phyloP scores from a whole-genome alignment of 2,797 vertebrate genomes.

The Pelobates cultripes region DNA sequence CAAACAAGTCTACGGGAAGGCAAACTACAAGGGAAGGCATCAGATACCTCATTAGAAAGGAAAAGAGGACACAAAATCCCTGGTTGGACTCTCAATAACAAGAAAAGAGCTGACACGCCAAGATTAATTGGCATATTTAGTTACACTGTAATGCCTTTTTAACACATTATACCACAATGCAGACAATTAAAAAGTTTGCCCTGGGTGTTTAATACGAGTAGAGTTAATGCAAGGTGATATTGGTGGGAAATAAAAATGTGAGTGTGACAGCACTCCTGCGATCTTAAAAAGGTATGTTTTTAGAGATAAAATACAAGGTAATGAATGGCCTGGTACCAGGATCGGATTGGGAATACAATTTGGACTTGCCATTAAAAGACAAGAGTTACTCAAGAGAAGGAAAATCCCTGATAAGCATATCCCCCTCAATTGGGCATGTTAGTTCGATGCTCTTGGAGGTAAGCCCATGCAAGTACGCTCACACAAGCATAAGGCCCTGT shows the following conservation, averaged over 20 bases:
- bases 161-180: neutral
- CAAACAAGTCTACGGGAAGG: constrained; percentile 9
- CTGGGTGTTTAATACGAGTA: neutral
- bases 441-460: too few species aligned
- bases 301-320: too few species aligned
- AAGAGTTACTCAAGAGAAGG: too few species aligned
- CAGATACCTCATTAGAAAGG: neutral
- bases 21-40: neutral
- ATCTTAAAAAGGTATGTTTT: too few species aligned
- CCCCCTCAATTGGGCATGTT: too few species aligned
- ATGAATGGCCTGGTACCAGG: too few species aligned
- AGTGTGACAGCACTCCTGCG: neutral
- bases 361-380: too few species aligned
- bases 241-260: neutral
- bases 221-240: neutral
- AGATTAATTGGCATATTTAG: constrained; percentile 2
- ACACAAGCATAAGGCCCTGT: too few species aligned
- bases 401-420: too few species aligned
- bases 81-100: neutral
- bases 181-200: neutral
- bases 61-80: neutral
- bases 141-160: neutral
- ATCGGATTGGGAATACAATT: too few species aligned
- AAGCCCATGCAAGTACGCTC: too few species aligned
- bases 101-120: neutral